These are phyloP conservation scores for Amblyornis subalaris DNA, from an alignment of 2,113 vertebrate genomes.

Conservation along the genomic window DNA sequence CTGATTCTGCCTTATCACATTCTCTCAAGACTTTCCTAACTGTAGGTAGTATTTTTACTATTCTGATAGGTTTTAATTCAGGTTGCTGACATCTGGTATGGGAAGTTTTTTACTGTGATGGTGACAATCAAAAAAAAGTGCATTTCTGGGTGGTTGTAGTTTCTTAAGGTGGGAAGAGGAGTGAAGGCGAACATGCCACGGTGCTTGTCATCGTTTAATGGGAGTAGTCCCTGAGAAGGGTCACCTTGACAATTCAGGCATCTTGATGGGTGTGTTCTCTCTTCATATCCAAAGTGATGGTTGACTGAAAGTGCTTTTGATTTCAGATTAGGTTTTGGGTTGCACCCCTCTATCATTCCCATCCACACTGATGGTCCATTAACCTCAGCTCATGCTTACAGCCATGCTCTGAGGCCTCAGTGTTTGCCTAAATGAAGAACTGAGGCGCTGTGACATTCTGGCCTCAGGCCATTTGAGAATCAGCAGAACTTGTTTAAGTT, in stretches of 20 bases:
- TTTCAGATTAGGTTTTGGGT: background rate
- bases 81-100: background rate
- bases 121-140: background rate
- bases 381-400: background rate
- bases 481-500: conserved; percentile 9
- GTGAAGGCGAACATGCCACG: background rate
- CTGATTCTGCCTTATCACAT: background rate
- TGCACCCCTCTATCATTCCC: background rate
- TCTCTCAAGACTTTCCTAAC: background rate
- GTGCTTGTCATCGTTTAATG: background rate
- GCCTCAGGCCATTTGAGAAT: background rate
- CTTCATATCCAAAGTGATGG: background rate
- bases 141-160: background rate
- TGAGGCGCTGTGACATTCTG: conserved; percentile 25
- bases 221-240: background rate
- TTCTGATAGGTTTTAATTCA: background rate
- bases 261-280: background rate
- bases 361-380: background rate
- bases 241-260: background rate
- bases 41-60: background rate
- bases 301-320: background rate
- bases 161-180: background rate
- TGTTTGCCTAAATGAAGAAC: background rate
- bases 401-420: background rate
- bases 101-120: background rate